Conservation (phyloP, 2,888 invertebrate genomes). For the Nebria salina region DNA sequence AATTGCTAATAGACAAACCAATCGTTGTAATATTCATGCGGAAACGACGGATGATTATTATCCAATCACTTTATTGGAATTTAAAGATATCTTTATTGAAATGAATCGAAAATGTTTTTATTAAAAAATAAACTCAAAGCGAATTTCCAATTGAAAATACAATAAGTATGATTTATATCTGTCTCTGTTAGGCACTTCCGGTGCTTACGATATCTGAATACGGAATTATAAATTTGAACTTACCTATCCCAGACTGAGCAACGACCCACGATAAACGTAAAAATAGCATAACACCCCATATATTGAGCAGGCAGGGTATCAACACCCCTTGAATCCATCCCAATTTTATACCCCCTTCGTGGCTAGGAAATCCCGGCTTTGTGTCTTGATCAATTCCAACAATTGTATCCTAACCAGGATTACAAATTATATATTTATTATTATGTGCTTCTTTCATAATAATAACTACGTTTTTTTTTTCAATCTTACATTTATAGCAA, state of each 20-base stretch:
- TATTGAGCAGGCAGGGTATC: conserved; percentile 94
- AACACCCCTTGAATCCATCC: conserved; percentile 94
- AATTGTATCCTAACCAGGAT: conserved; percentile 50
- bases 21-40: too few species aligned
- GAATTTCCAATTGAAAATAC: too few species aligned
- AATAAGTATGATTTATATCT: background rate
- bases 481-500: too few species aligned
- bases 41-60: too few species aligned
- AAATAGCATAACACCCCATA: conserved; percentile 99
- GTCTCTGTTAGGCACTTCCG: background rate
- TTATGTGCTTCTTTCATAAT: background rate
- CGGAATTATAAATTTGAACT: conserved; percentile 36
- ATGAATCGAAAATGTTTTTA: too few species aligned
- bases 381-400: conserved; percentile 53
- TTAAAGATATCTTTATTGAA: too few species aligned
- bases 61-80: too few species aligned
- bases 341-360: conserved; percentile 72
- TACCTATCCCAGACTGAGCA: conserved; percentile 88
- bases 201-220: conserved; percentile 6
- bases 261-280: conserved; percentile 97
- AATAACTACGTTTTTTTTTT: too few species aligned
- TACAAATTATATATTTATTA: conserved; percentile 42
- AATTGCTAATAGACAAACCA: too few species aligned
- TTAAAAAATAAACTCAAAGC: too few species aligned
- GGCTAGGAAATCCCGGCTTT: conserved; percentile 52